Conservation (phyloP, 2,888 invertebrate genomes). For the Margaritifera margaritifera region DNA sequence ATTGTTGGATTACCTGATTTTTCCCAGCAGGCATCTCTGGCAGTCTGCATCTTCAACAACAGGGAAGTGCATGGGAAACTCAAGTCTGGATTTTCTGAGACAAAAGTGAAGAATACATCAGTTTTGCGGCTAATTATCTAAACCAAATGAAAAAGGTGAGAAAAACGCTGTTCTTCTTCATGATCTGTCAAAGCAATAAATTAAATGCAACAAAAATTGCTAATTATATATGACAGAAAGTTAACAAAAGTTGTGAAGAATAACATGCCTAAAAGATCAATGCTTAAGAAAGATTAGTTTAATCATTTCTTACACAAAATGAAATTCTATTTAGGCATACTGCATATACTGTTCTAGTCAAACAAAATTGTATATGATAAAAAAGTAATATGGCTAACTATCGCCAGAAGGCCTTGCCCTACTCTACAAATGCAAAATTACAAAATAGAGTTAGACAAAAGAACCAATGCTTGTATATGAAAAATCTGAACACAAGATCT, state of each 20-base stretch:
- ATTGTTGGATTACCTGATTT: conserved; percentile 53
- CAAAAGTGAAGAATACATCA: conserved; percentile 2
- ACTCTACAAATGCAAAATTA: no score
- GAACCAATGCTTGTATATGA: no score
- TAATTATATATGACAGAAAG: no score
- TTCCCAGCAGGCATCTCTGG: conserved; percentile 64
- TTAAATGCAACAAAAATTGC: no score
- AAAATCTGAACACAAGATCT: no score
- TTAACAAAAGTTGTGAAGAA: neutral
- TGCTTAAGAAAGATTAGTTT: neutral
- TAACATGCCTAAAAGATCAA: conserved; percentile 1
- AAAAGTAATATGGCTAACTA: no score
- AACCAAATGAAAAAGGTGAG: neutral
- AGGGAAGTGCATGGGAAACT: conserved; percentile 52
- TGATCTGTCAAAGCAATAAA: neutral
- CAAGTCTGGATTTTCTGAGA: conserved; percentile 50
- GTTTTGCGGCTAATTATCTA: neutral
- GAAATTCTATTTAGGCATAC: no score
- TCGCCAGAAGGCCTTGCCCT: no score
- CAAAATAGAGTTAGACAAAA: no score
- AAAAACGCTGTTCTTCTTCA: no score
- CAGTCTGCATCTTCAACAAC: conserved; percentile 55
- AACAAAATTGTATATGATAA: no score
- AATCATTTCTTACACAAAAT: conserved; percentile 1
- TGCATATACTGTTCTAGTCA: no score